A percentile compares a stretch with the other conserved stretches of the same genome.
phyloP scores from a whole-genome alignment of 2,113 vertebrate species.

The Ophthalmolycus amberensis region DNA sequence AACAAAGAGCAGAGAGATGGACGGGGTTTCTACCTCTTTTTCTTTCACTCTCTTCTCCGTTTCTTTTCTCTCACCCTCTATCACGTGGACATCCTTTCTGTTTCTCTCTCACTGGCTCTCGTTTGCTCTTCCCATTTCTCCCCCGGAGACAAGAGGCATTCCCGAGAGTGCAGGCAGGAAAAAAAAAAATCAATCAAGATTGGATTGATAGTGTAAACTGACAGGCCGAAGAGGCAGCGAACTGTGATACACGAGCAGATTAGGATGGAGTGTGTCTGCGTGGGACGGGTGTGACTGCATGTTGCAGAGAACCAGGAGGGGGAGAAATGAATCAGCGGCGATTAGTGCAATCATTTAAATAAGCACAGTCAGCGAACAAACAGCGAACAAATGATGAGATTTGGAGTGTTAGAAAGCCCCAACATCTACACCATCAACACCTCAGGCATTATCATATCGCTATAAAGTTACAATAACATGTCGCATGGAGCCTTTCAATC shows the following conservation, averaged over 20 bases:
- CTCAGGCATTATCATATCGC: neutral
- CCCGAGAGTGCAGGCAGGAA: constrained; percentile 52
- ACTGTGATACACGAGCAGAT: constrained; percentile 65
- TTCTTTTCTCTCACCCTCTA: constrained; percentile 10
- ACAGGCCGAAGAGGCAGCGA: constrained; percentile 65
- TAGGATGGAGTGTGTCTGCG: constrained; percentile 46
- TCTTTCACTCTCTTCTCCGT: constrained; percentile 17
- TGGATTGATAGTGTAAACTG: constrained; percentile 72
- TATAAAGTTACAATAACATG: neutral
- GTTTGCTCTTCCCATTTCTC: constrained; percentile 51
- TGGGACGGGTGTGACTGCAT: constrained; percentile 36
- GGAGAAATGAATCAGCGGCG: neutral
- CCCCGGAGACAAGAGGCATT: constrained; percentile 61
- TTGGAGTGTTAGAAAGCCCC: neutral
- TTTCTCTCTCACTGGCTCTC: constrained; percentile 19
- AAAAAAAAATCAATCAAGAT: constrained; percentile 69
- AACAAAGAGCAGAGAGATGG: constrained; percentile 33
- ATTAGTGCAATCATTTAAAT: constrained; percentile 6
- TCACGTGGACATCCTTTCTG: constrained; percentile 8
- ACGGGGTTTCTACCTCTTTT: constrained; percentile 5
- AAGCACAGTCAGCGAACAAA: constrained; percentile 2
- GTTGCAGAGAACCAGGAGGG: constrained; percentile 6
- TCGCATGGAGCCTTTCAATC: neutral
- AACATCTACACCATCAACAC: neutral
- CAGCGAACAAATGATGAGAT: neutral